Conservation (phyloP, 2,888 invertebrate genomes). For the Drosophila histrio region DNA sequence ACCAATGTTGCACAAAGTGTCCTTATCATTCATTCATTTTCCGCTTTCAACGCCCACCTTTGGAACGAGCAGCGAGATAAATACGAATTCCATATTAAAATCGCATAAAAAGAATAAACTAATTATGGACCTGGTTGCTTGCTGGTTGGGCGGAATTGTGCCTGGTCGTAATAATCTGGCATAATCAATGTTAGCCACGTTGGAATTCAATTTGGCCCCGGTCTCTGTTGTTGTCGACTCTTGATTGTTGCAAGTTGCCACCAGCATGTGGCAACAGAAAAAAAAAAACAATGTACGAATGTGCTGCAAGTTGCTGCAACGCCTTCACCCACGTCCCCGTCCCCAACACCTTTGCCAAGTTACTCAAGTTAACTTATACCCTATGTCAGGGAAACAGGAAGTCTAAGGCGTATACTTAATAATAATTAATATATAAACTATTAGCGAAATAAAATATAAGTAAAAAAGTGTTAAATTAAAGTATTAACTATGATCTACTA, state of each 20-base stretch:
- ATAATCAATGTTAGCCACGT: slow-evolving; percentile 74
- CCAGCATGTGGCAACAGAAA: slow-evolving; percentile 48
- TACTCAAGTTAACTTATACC: slow-evolving; percentile 58
- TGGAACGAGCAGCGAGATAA: slow-evolving; percentile 30
- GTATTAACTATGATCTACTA: neutral
- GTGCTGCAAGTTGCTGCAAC: slow-evolving; percentile 34
- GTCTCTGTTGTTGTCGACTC: slow-evolving; percentile 31
- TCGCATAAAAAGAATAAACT: slow-evolving; percentile 71
- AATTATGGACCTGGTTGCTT: slow-evolving; percentile 59
- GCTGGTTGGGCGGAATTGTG: slow-evolving; percentile 7
- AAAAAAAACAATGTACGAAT: slow-evolving; percentile 36
- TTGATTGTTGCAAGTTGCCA: slow-evolving; percentile 56
- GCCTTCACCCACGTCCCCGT: slow-evolving; percentile 68
- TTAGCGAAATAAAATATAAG: too few species aligned
- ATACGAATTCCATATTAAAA: slow-evolving; percentile 68
- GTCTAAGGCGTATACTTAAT: neutral
- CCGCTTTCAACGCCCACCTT: slow-evolving; percentile 60
- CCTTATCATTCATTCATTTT: slow-evolving; percentile 64
- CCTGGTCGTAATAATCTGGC: slow-evolving; percentile 34
- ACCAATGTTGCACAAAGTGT: slow-evolving; percentile 32
- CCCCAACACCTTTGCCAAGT: slow-evolving; percentile 49
- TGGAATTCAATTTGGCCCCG: slow-evolving; percentile 66
- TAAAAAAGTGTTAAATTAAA: neutral
- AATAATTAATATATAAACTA: neutral
- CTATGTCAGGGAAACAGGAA: slow-evolving; percentile 16